Evolutionary conservation across 2,113 vertebrate species (phyloP), one percentile per base, ranked within the genome.

Genomic region (Carassius carassius): DNA sequence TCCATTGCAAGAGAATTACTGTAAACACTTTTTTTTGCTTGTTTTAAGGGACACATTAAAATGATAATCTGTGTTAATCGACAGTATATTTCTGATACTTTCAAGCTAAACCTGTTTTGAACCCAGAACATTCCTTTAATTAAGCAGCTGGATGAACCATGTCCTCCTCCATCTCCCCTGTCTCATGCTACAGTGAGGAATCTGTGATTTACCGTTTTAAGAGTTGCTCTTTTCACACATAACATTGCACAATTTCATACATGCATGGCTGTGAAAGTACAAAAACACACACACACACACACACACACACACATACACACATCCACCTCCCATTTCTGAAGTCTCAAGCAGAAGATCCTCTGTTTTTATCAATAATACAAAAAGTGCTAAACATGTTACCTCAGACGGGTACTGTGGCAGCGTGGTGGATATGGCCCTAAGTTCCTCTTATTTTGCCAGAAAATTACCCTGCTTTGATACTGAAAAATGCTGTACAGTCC

Each of bases 381-480:
- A 93, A 89, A 87, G 89, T 92, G 86, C 86, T 82, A 75, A 88
- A 86, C 78, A 83, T 84, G 89, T 80, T 44, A 86, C 88, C 86
- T 88, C 88, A 89, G 89, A 85, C 82, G 69, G 9, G 72, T 23
- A 23, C 86, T 65, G 88, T 88, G 73, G 88, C 83, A 89, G 82
- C 90, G 56, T 83, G 83, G 74, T 90, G 90, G 76, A 92, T 95
- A 95, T 95, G 94, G 94, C 94, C 94, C 94, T 94, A 90, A 89
- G 92, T 94, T 95, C 94, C 94, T 94, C 92, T 87, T 86, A 87
- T 87, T 91, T 89, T 89, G 77, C 91, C 93, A 94, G 87, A 94
- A 90, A 93, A 94, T 89, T 92, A 93, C 94, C 93, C 94, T 95
- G 94, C 92, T 93, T 91, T 93, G 85, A 92, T 91, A 89, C 86